A percentile compares a stretch with the other conserved stretches of the same genome.
These are phyloP conservation scores for Chromobotia macracanthus DNA, from an alignment of 2,797 vertebrate genomes.

Conservation along the genomic window DNA sequence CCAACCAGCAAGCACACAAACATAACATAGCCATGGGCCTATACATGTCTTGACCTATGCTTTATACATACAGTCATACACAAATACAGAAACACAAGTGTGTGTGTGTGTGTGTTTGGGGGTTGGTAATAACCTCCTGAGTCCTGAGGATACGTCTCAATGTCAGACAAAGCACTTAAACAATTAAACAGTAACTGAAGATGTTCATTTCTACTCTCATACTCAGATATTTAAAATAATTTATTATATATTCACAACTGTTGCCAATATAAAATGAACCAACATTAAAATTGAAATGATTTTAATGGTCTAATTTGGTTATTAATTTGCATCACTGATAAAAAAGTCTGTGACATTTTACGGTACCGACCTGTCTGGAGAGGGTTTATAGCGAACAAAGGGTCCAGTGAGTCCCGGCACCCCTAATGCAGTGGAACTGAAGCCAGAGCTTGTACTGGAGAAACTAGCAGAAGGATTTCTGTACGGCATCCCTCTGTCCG, in stretches of 20 bases:
- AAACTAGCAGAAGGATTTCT: slow-evolving; percentile 91
- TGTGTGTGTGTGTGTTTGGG: background rate
- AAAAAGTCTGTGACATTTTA: too few species aligned
- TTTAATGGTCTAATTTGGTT: too few species aligned
- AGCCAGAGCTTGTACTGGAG: slow-evolving; percentile 70
- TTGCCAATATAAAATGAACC: background rate
- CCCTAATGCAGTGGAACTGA: slow-evolving; percentile 67
- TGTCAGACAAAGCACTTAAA: slow-evolving; percentile 16
- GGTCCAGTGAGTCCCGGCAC: slow-evolving; percentile 75
- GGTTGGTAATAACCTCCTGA: slow-evolving; percentile 17
- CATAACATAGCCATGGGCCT: slow-evolving; percentile 6
- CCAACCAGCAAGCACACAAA: slow-evolving; percentile 19
- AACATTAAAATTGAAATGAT: background rate
- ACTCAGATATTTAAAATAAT: background rate
- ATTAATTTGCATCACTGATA: too few species aligned
- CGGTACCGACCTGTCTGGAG: slow-evolving; percentile 83
- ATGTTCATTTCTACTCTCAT: background rate
- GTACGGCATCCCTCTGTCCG: slow-evolving; percentile 82
- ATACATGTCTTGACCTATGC: slow-evolving; percentile 39
- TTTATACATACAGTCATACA: slow-evolving; percentile 6
- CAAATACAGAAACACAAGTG: background rate
- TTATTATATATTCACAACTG: background rate
- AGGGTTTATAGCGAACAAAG: slow-evolving; percentile 84
- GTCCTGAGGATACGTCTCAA: slow-evolving; percentile 9
- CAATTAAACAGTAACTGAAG: slow-evolving; percentile 12